A percentile compares a stretch with the other conserved stretches of the same genome.
These are phyloP conservation scores for Peromyscus attwateri DNA, from an alignment of 2,797 vertebrate species.

Conservation along the genomic window DNA sequence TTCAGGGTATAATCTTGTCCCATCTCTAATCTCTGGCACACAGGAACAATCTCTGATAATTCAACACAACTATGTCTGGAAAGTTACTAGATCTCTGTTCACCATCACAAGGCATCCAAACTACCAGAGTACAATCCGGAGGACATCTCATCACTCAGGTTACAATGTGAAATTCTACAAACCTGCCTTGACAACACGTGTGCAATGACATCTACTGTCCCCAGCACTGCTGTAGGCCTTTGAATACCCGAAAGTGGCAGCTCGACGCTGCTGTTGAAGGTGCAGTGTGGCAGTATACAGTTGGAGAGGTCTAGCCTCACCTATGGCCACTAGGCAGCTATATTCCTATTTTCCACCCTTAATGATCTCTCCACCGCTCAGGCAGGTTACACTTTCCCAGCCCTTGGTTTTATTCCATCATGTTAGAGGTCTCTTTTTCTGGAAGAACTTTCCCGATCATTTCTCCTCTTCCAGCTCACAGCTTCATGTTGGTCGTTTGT, in stretches of 20 bases:
- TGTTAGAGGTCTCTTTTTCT: not conserved
- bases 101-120: not conserved
- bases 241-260: not conserved
- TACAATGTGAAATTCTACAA: conserved; percentile 5
- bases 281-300: not conserved
- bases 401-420: not conserved
- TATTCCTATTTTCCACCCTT: not conserved
- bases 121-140: not conserved
- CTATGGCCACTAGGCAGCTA: fast-evolving
- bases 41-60: not conserved
- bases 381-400: not conserved
- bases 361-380: not conserved
- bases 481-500: not conserved
- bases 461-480: not conserved
- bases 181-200: not conserved
- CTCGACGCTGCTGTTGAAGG: not conserved
- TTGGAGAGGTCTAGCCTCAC: not conserved
- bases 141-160: not conserved
- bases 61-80: not conserved
- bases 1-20: not conserved
- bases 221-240: not conserved
- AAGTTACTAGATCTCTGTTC: not conserved
- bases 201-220: not conserved
- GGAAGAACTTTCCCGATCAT: not conserved
- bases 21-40: not conserved